Conservation (phyloP, 2,888 invertebrate genomes). For the Malthinus seriepunctatus region DNA sequence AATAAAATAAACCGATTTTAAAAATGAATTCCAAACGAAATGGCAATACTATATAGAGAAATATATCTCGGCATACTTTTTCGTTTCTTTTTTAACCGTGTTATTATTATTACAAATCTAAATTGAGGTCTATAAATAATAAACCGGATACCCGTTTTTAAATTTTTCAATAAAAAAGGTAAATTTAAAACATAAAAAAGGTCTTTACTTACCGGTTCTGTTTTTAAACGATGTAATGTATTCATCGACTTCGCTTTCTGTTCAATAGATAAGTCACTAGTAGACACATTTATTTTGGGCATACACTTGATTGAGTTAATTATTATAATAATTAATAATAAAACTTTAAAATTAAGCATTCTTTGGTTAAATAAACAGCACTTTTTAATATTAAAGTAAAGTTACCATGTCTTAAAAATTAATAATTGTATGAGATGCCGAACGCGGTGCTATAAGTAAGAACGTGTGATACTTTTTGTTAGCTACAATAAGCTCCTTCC, state of each 20-base stretch:
- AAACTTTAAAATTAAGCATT: constrained; percentile 8
- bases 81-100: constrained; percentile 18
- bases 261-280: not conserved
- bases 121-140: constrained; percentile 7
- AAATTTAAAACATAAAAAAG: not conserved
- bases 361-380: constrained; percentile 10
- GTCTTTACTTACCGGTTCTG: constrained; percentile 17
- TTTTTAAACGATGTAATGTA: constrained; percentile 14
- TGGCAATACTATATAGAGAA: constrained; percentile 6
- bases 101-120: constrained; percentile 9
- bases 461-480: constrained; percentile 20
- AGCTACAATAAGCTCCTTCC: constrained; percentile 16
- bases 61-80: constrained; percentile 18
- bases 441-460: constrained; percentile 9
- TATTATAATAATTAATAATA: constrained; percentile 8
- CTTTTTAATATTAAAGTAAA: constrained; percentile 1
- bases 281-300: constrained; percentile 5
- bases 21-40: not conserved
- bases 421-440: constrained; percentile 7
- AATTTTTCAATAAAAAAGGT: not conserved
- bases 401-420: constrained; percentile 9
- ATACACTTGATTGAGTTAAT: constrained; percentile 12
- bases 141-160: constrained; percentile 4
- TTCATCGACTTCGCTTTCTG: constrained; percentile 20
- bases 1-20: too few relatives aligned